phyloP scores from a whole-genome alignment of 1,140 invertebrate species.

The Drosophila chauvacae region DNA sequence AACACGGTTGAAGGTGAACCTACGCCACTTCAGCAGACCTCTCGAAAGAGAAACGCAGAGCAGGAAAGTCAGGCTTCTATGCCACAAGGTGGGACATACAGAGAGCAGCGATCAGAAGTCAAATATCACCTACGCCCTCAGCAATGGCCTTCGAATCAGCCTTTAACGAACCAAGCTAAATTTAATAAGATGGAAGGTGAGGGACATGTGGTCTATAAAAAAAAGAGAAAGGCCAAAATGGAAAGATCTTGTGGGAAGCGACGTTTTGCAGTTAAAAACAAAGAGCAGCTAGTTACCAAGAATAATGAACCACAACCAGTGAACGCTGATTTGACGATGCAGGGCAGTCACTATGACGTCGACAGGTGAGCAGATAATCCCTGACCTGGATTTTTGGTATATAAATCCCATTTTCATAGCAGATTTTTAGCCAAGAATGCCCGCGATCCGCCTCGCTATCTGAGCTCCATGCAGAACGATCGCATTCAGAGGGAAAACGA shows the following conservation, averaged over 20 bases:
- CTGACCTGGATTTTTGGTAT: not conserved
- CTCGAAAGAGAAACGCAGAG: conserved; percentile 10
- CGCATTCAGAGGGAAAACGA: conserved; percentile 42
- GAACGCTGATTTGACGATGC: not conserved
- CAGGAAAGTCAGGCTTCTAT: not conserved
- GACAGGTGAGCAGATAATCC: conserved; percentile 46
- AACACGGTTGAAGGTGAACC: not conserved
- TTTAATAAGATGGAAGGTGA: not conserved
- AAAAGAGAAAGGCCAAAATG: conserved; percentile 9
- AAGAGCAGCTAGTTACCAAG: not conserved
- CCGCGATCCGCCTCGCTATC: conserved; percentile 53
- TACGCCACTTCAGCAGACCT: not conserved
- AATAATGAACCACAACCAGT: conserved; percentile 9
- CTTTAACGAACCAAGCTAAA: not conserved
- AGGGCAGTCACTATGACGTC: conserved; percentile 28
- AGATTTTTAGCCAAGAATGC: conserved; percentile 64
- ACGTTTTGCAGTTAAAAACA: not conserved
- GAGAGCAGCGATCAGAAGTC: not conserved
- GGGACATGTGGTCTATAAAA: not conserved
- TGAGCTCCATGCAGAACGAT: conserved; percentile 44
- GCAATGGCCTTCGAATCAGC: not conserved
- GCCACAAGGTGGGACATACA: not conserved
- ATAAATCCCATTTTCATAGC: not conserved
- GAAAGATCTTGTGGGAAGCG: not conserved
- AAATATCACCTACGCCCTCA: not conserved